Percentiles rank a stretch among this genome's conserved stretches.
phyloP scores from a whole-genome alignment of 2,888 invertebrate species.

The Leptinotarsa rubiginosa region DNA sequence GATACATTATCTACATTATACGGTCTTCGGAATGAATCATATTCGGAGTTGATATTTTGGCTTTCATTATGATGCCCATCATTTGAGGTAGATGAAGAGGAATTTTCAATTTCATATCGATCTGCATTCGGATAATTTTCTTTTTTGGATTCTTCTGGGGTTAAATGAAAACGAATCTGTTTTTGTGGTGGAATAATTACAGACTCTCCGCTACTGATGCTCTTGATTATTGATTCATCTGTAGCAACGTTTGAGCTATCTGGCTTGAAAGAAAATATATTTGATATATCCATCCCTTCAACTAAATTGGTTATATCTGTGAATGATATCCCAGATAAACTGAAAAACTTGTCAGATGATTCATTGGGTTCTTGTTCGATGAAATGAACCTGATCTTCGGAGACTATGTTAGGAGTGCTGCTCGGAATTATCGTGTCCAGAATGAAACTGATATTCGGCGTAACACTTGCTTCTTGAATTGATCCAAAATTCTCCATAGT shows the following conservation, averaged over 20 bases:
- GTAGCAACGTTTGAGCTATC: neutral
- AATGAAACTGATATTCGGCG: neutral
- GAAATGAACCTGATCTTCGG: neutral
- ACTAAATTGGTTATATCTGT: neutral
- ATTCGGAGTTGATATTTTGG: neutral
- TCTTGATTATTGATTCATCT: conserved; percentile 3
- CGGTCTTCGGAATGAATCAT: neutral
- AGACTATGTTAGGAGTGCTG: neutral
- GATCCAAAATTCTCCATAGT: neutral
- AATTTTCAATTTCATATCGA: neutral
- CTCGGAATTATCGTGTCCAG: neutral
- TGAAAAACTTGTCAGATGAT: neutral
- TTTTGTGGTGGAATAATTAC: too few relatives aligned
- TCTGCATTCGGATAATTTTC: neutral
- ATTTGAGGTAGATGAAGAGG: neutral
- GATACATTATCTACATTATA: neutral
- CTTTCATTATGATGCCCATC: neutral
- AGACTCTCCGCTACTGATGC: too few relatives aligned
- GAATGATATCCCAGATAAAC: neutral
- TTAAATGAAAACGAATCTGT: neutral
- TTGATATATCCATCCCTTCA: neutral
- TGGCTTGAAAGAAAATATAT: neutral
- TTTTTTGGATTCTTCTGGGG: neutral
- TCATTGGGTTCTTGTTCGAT: neutral
- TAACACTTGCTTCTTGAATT: neutral